These are phyloP conservation scores for Melipona bicolor DNA, from an alignment of 2,888 invertebrate genomes.

Conservation along the genomic window DNA sequence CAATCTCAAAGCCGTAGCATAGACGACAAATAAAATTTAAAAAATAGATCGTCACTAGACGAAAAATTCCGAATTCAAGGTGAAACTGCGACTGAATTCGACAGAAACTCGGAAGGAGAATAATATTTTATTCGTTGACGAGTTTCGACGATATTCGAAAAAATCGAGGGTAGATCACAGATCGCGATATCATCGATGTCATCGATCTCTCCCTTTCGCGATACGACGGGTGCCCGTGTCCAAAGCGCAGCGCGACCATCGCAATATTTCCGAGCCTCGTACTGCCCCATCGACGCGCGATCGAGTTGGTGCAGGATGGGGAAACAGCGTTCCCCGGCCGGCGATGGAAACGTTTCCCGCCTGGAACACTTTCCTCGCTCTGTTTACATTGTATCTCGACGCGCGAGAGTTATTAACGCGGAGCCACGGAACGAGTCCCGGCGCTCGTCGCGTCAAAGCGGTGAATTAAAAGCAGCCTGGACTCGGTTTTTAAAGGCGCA, in stretches of 20 bases:
- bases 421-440: slow-evolving; percentile 15
- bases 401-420: slow-evolving; percentile 40
- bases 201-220: background rate
- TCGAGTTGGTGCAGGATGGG: background rate
- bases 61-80: too few relatives aligned
- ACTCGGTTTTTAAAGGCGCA: slow-evolving; percentile 14
- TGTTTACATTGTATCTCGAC: slow-evolving; percentile 44
- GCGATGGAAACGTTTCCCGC: slow-evolving; percentile 12
- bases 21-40: too few relatives aligned
- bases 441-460: slow-evolving; percentile 27
- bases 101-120: too few relatives aligned
- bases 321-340: background rate
- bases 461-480: slow-evolving; percentile 37
- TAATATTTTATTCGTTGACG: too few relatives aligned
- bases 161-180: background rate
- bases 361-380: slow-evolving; percentile 16
- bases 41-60: too few relatives aligned
- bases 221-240: too few relatives aligned
- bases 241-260: background rate
- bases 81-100: too few relatives aligned
- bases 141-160: too few relatives aligned
- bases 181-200: background rate
- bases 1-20: too few relatives aligned
- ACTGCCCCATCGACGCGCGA: background rate
- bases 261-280: background rate